These are phyloP conservation scores for Nyctereutes procyonoides DNA, from an alignment of 2,113 vertebrate genomes.

Conservation along the genomic window DNA sequence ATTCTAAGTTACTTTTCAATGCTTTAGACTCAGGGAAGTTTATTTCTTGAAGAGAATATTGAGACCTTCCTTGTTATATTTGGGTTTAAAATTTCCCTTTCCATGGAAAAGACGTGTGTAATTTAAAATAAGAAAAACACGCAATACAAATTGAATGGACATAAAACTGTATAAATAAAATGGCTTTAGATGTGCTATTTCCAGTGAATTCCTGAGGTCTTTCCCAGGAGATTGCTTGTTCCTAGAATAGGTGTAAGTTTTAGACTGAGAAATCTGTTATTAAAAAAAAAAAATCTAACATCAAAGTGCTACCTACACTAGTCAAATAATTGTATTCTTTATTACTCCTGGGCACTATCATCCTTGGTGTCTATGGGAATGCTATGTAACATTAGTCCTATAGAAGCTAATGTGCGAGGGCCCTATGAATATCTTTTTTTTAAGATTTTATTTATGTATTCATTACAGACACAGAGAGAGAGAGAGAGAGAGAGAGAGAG, in stretches of 20 bases:
- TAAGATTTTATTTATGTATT: no score
- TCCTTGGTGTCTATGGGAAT: not conserved
- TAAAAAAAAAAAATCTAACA: not conserved
- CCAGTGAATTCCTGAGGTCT: not conserved
- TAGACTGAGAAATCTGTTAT: not conserved
- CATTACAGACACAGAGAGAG: no score
- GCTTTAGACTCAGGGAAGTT: not conserved
- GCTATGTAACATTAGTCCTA: not conserved
- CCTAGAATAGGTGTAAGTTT: not conserved
- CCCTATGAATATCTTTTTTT: not conserved
- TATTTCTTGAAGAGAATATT: conserved; percentile 13
- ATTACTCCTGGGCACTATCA: not conserved
- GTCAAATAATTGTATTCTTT: not conserved
- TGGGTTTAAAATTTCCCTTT: conserved; percentile 21
- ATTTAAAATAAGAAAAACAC: not conserved
- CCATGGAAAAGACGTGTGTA: not conserved
- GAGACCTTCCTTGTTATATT: not conserved
- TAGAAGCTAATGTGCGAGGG: not conserved
- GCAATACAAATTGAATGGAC: not conserved
- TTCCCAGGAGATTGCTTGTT: not conserved
- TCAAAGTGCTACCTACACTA: not conserved
- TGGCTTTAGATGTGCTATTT: not conserved
- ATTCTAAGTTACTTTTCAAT: not conserved
- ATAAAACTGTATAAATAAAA: not conserved
- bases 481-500: no score